These are phyloP conservation scores for Rhagium mordax DNA, from an alignment of 2,888 invertebrate genomes.

Conservation along the genomic window DNA sequence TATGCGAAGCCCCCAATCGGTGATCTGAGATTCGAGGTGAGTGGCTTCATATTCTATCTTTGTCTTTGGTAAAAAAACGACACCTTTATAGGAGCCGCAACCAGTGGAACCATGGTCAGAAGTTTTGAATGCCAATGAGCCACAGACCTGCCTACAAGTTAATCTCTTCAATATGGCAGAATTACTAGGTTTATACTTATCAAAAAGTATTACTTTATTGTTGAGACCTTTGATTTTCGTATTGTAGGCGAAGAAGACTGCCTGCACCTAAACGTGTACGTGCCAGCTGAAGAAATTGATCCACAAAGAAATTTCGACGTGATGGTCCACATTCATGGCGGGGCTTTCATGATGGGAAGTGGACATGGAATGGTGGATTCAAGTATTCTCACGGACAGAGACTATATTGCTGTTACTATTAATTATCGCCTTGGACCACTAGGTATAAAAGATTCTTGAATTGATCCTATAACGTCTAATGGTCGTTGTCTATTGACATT, in stretches of 20 bases:
- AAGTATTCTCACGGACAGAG: conserved; percentile 65
- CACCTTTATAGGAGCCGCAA: conserved; percentile 73
- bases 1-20: conserved; percentile 79
- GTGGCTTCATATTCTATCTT: too few relatives aligned
- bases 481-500: too few relatives aligned
- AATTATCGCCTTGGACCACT: conserved; percentile 64
- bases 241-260: conserved; percentile 77
- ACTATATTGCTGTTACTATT: conserved; percentile 62
- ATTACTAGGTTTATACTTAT: neutral
- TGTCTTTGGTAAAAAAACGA: too few relatives aligned
- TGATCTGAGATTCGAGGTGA: conserved; percentile 73
- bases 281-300: conserved; percentile 70
- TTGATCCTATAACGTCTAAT: too few relatives aligned
- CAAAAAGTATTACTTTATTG: too few relatives aligned
- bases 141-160: conserved; percentile 63
- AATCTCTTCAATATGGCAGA: neutral
- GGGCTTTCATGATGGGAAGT: conserved; percentile 68
- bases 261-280: conserved; percentile 76
- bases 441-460: conserved; percentile 53
- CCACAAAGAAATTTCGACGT: conserved; percentile 67
- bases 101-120: conserved; percentile 75
- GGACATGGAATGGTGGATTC: conserved; percentile 68
- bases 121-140: conserved; percentile 77
- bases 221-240: neutral
- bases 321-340: conserved; percentile 70